Base-by-base conservation (phyloP, 2,797 vertebrate genomes). In the Xyrichtys novacula region DNA sequence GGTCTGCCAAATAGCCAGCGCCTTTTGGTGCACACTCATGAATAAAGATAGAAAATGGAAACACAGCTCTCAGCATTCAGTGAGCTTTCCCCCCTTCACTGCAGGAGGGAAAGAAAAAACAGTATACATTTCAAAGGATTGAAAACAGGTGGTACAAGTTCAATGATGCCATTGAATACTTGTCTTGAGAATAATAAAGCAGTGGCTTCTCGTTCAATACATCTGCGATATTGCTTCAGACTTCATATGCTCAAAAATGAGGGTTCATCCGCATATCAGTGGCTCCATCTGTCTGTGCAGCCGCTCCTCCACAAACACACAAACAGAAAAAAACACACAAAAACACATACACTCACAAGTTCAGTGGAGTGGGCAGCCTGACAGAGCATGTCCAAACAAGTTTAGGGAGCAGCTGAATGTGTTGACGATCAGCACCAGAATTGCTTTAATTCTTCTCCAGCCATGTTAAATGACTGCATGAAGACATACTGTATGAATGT, bases 161-260 rank as follows among this genome's bases (percentile, higher is more conserved):
- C 67, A 81, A 11, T 57, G 43, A 64, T 47, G 43, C 62, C 54
- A 54, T 17, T 32, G 39, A 76, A 72, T 34, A 54, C 70, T 81
- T 78, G 76, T 74, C 67, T 61, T 50, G 52, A 66, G 74, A 76
- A 74, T 68, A 71, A 83, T 77, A 81, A 80, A 83, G 50, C 31
- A 44, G 58, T 14, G 39, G 44, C 53, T 63, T 44, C 26, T 23
- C 50, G 46, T 68, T 71, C 64, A 46, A 39, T 76, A 54, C 73
- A 63, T 76, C 73, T 76, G 64, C 38, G 68, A 56, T 20, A 59
- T 46, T 52, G 55, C 52, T 54, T 50, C 57, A 57, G 56, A 75
- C 70, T 76, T 70, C 67, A 74, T 83, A 76, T 74, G 77, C 54
- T 76, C 59, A 56, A 46, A 42, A 77, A 47, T 64, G 61, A 73